phyloP scores from a whole-genome alignment of 2,888 invertebrate species.

The Carpatolechia fugitivella region DNA sequence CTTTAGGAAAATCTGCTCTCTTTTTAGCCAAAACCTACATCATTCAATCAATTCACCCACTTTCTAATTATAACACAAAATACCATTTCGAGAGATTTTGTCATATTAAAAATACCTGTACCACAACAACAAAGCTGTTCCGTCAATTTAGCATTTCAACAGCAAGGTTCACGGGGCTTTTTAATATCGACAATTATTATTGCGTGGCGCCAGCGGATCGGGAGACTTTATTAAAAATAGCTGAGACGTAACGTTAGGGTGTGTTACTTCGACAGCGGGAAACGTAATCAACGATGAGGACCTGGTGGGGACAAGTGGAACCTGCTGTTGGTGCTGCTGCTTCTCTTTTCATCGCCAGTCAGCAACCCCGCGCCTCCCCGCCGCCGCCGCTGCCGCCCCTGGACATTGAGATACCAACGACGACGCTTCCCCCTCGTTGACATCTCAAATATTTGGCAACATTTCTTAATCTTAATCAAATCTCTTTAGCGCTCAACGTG shows the following conservation, averaged over 20 bases:
- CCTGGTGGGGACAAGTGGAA: no score
- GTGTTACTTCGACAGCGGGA: no score
- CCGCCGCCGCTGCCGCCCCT: no score
- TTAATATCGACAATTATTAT: constrained; percentile 49
- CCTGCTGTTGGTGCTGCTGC: no score
- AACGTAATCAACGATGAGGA: no score
- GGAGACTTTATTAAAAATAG: constrained; percentile 59
- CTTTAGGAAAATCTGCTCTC: no score
- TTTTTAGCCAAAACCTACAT: no score
- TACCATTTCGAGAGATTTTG: background rate
- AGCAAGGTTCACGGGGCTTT: constrained; percentile 16
- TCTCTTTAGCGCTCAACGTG: background rate
- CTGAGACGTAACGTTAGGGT: constrained; percentile 27
- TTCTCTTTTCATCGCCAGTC: no score
- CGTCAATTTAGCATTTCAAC: constrained; percentile 17
- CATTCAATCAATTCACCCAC: no score
- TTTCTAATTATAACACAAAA: background rate
- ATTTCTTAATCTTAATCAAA: background rate
- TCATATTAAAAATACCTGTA: constrained; percentile 12
- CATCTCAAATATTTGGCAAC: background rate
- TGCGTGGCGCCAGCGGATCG: constrained; percentile 22
- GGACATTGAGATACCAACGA: constrained; percentile 36
- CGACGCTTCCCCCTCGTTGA: constrained; percentile 20
- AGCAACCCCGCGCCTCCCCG: no score
- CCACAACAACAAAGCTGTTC: constrained; percentile 22